Percentiles rank a stretch among this genome's conserved stretches.
These are phyloP conservation scores for Lepus townsendii DNA, from an alignment of 2,797 vertebrate species.

Conservation along the genomic window DNA sequence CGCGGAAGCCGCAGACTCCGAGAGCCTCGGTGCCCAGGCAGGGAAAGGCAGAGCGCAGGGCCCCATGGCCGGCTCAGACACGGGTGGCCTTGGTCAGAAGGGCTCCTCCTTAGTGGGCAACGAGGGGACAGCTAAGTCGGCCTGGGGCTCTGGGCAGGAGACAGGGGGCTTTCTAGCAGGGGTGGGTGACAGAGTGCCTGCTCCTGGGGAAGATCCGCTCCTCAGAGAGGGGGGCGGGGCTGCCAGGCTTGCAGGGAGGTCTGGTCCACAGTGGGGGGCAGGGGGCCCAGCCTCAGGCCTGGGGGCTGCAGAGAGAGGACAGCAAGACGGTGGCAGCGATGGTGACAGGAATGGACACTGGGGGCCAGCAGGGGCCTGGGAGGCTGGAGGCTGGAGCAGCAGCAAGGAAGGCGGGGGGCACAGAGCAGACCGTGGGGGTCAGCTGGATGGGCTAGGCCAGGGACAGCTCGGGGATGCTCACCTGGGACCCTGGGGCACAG, in stretches of 20 bases:
- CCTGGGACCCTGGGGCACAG: not conserved
- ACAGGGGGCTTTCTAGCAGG: constrained; percentile 66
- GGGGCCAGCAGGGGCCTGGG: not conserved
- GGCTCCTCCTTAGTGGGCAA: not conserved
- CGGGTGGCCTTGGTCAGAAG: not conserved
- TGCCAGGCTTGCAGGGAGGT: not conserved
- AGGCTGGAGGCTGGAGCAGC: not conserved
- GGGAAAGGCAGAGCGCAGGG: constrained; percentile 51
- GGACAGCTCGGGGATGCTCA: not conserved
- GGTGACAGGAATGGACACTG: not conserved
- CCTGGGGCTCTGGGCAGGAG: not conserved
- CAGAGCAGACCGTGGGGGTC: not conserved
- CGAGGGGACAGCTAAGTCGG: constrained; percentile 31
- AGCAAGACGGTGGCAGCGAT: not conserved
- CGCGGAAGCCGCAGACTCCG: constrained; percentile 71
- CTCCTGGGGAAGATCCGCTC: not conserved
- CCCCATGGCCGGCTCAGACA: not conserved
- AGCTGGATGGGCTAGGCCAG: not conserved
- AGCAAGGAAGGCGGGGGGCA: not conserved
- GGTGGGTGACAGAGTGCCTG: constrained; percentile 25
- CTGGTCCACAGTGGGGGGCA: not conserved
- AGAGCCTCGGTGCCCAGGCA: constrained; percentile 61
- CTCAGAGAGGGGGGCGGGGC: not conserved
- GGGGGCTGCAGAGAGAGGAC: not conserved
- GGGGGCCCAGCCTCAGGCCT: not conserved